Evolutionary conservation across 2,888 invertebrate species (phyloP).

Genomic region (Oegoconia quadripuncta): DNA sequence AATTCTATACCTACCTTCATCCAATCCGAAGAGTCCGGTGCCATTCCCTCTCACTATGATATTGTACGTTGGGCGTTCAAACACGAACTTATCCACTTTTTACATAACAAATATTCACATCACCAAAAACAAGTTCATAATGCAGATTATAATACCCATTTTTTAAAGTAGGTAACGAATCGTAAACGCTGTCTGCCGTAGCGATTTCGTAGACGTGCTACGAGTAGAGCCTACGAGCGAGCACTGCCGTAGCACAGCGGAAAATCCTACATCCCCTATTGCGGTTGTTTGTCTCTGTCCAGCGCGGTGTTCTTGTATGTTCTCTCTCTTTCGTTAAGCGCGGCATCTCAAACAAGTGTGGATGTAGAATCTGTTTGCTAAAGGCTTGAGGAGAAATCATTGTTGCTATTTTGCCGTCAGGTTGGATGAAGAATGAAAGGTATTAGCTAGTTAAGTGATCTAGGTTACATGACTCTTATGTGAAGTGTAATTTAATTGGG

Average conservation of each 20-base stretch:
- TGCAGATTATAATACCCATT: conserved; percentile 39
- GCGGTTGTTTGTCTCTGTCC: conserved; percentile 24
- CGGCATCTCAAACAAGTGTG: conserved; percentile 49
- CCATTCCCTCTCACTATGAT: conserved; percentile 74
- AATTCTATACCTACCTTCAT: conserved; percentile 50
- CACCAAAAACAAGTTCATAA: conserved; percentile 37
- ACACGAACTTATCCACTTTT: conserved; percentile 74
- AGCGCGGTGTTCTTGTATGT: conserved; percentile 21
- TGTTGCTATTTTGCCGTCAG: conserved; percentile 37
- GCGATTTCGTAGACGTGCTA: conserved; percentile 53
- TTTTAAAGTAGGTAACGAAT: conserved; percentile 19
- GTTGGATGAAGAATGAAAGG: no score
- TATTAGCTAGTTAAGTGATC: no score
- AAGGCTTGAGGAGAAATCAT: conserved; percentile 57
- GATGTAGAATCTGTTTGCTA: conserved; percentile 54
- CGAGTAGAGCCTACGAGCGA: conserved; percentile 47
- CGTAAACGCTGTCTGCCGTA: conserved; percentile 20
- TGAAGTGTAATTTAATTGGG: no score
- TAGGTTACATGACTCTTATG: no score
- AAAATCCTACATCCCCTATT: conserved; percentile 29
- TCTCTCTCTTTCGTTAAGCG: conserved; percentile 40
- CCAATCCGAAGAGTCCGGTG: conserved; percentile 58
- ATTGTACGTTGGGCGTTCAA: conserved; percentile 70
- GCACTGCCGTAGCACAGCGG: conserved; percentile 52
- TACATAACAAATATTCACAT: conserved; percentile 59